Conservation (phyloP, 2,888 invertebrate genomes). For the Stomorhina lunata region DNA sequence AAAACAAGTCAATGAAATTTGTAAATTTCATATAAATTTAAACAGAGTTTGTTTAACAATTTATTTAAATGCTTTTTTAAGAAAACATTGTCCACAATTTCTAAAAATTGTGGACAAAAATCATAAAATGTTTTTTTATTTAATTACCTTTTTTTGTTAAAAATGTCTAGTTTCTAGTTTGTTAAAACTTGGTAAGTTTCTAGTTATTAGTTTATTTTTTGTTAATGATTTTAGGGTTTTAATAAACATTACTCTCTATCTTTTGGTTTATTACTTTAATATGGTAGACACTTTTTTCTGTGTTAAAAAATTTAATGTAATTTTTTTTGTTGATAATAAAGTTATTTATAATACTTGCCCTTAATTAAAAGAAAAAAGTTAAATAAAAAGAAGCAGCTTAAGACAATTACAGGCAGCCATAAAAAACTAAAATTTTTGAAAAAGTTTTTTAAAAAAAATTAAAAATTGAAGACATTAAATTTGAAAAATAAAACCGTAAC, state of each 20-base stretch:
- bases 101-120: too few relatives aligned
- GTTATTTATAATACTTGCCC: constrained; percentile 16
- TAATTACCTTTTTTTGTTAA: constrained; percentile 27
- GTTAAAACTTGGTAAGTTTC: not conserved
- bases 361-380: constrained; percentile 12
- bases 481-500: constrained; percentile 59
- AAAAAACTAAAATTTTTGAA: not conserved
- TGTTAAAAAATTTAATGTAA: constrained; percentile 3
- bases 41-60: too few relatives aligned
- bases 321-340: constrained; percentile 3
- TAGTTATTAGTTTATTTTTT: not conserved
- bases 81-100: too few relatives aligned
- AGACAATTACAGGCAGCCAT: not conserved
- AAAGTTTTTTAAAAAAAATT: not conserved
- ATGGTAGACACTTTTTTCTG: not conserved
- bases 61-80: too few relatives aligned
- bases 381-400: constrained; percentile 16
- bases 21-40: not conserved
- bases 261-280: not conserved
- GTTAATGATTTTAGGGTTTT: constrained; percentile 5
- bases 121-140: too few relatives aligned
- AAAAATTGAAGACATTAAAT: constrained; percentile 27
- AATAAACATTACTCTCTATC: constrained; percentile 5
- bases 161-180: constrained; percentile 34
- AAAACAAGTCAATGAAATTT: not conserved